Percentiles rank a stretch among this genome's conserved stretches.
Evolutionary conservation across 1,140 invertebrate genomes (phyloP).

Genomic region (Drosophila rhopaloa): DNA sequence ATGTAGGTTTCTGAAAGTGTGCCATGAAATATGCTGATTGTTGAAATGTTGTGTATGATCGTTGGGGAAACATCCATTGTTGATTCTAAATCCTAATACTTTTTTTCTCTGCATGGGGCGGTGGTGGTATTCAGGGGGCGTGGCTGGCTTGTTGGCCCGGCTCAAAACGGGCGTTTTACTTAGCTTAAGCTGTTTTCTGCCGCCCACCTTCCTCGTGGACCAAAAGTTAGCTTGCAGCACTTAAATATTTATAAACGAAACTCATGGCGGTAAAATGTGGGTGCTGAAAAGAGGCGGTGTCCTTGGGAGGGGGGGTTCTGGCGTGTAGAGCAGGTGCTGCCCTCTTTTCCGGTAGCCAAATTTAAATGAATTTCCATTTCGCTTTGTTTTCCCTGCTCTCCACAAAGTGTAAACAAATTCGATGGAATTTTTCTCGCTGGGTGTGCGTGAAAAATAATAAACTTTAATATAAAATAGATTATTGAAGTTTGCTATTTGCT

Average conservation of each 20-base stretch:
- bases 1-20: too few relatives aligned
- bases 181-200: slow-evolving; percentile 47
- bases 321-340: slow-evolving; percentile 35
- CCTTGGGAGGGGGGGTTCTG: slow-evolving; percentile 33
- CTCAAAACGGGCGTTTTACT: slow-evolving; percentile 45
- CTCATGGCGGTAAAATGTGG: slow-evolving; percentile 3
- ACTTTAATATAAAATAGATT: slow-evolving; percentile 62
- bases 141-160: slow-evolving; percentile 31
- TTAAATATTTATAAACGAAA: slow-evolving; percentile 67
- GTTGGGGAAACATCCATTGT: too few relatives aligned
- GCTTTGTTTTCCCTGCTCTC: slow-evolving; percentile 19
- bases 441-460: slow-evolving; percentile 44
- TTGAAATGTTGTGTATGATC: too few relatives aligned
- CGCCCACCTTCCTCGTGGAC: neutral
- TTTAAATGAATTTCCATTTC: slow-evolving; percentile 45
- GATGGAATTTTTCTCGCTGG: neutral
- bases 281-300: neutral
- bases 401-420: slow-evolving; percentile 43
- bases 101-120: neutral
- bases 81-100: too few relatives aligned
- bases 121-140: neutral
- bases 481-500: slow-evolving; percentile 38
- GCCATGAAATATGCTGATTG: too few relatives aligned
- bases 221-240: slow-evolving; percentile 57
- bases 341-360: slow-evolving; percentile 19